Percentiles rank a stretch among this genome's conserved stretches.
These are phyloP conservation scores for Zaprionus gabonicus DNA, from an alignment of 1,140 invertebrate genomes.

Conservation along the genomic window DNA sequence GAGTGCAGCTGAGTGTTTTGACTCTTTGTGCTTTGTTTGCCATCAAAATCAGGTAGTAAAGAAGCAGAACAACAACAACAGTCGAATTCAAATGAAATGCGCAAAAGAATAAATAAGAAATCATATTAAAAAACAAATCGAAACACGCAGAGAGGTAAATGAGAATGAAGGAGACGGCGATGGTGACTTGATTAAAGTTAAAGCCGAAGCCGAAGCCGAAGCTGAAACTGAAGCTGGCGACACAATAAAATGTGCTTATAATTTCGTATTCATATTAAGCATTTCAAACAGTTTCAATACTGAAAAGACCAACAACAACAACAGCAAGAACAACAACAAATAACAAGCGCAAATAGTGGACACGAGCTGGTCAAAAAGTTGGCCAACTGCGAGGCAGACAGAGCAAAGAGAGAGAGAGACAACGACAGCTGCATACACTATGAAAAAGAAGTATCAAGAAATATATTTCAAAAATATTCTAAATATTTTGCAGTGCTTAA, in stretches of 20 bases:
- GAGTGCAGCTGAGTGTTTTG: slow-evolving; percentile 39
- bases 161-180: slow-evolving; percentile 27
- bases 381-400: slow-evolving; percentile 28
- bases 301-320: slow-evolving; percentile 37
- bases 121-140: slow-evolving; percentile 39
- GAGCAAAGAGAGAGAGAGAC: background rate
- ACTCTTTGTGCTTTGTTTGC: slow-evolving; percentile 37
- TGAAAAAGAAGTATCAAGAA: background rate
- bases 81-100: slow-evolving; percentile 62
- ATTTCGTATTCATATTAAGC: slow-evolving; percentile 64
- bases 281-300: slow-evolving; percentile 36
- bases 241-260: slow-evolving; percentile 68
- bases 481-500: no score
- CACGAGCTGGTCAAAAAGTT: slow-evolving; percentile 35
- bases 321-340: slow-evolving; percentile 10
- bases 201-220: background rate
- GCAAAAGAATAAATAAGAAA: slow-evolving; percentile 66
- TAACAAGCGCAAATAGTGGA: slow-evolving; percentile 34
- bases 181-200: slow-evolving; percentile 58
- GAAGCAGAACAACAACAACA: slow-evolving; percentile 32
- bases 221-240: slow-evolving; percentile 45
- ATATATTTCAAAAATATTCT: background rate
- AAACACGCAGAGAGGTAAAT: background rate
- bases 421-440: background rate
- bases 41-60: slow-evolving; percentile 67